Conservation (phyloP, 2,113 vertebrate genomes). For the Bos indicus region DNA sequence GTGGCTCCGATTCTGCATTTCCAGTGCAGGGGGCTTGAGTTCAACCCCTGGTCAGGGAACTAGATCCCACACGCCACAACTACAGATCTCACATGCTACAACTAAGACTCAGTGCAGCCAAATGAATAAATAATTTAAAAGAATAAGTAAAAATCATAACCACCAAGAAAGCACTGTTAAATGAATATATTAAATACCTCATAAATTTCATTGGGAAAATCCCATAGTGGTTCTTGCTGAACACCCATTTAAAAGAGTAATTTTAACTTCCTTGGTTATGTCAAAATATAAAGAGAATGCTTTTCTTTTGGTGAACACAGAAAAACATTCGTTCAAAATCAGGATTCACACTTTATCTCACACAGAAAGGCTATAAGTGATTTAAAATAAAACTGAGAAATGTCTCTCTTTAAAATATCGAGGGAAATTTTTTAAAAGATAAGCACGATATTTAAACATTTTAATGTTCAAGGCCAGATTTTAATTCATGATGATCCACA, state of each 20-base stretch:
- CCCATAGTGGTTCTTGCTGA: conserved; percentile 45
- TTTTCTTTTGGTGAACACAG: conserved; percentile 27
- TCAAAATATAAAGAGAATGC: conserved; percentile 68
- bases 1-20: not conserved
- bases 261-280: conserved; percentile 66
- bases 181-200: conserved; percentile 63
- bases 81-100: not conserved
- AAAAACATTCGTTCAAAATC: conserved; percentile 31
- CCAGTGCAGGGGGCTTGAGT: not conserved
- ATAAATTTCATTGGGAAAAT: conserved; percentile 73
- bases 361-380: not conserved
- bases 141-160: conserved; percentile 17
- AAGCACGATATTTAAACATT: conserved; percentile 10
- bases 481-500: not conserved
- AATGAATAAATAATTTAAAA: not conserved
- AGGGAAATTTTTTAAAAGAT: not conserved
- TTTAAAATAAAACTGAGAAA: conserved; percentile 15
- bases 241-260: conserved; percentile 73
- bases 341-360: not conserved
- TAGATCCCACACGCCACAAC: not conserved
- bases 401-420: not conserved
- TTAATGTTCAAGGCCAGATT: conserved; percentile 17
- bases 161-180: conserved; percentile 66
- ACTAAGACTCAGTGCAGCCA: not conserved
- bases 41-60: not conserved